phyloP scores from a whole-genome alignment of 2,888 invertebrate genomes.

The Hemithea aestivaria region DNA sequence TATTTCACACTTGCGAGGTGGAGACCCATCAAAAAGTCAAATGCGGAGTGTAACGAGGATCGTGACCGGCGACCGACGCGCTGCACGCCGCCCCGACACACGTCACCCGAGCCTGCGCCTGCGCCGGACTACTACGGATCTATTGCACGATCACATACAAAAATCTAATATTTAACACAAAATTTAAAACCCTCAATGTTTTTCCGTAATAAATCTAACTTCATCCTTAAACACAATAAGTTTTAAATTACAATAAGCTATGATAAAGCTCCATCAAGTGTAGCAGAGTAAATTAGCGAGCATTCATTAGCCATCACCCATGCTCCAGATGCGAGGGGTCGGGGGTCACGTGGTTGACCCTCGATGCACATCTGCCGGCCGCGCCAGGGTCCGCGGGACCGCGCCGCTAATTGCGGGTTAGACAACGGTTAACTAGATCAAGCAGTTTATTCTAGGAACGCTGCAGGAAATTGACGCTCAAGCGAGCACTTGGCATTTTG shows the following conservation, averaged over 20 bases:
- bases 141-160: too few species aligned
- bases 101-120: too few species aligned
- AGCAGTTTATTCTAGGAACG: too few species aligned
- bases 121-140: background rate
- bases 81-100: conserved; percentile 9
- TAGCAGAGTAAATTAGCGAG: conserved; percentile 3
- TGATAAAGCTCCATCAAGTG: too few species aligned
- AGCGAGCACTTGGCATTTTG: too few species aligned
- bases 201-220: too few species aligned
- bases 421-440: conserved; percentile 9
- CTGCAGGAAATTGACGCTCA: too few species aligned
- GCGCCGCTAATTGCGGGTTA: conserved; percentile 14
- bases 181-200: too few species aligned
- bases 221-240: too few species aligned
- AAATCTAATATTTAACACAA: too few species aligned
- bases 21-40: conserved; percentile 31
- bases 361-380: conserved; percentile 7
- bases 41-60: conserved; percentile 35
- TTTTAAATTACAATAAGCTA: too few species aligned
- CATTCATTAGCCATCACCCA: conserved; percentile 7
- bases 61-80: conserved; percentile 26
- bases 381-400: conserved; percentile 10
- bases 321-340: conserved; percentile 2
- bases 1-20: conserved; percentile 31
- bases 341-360: conserved; percentile 6